Evolutionary conservation across 2,113 vertebrate species (phyloP), one percentile per base, ranked within the genome.

Genomic region (Emydura subglobosa): DNA sequence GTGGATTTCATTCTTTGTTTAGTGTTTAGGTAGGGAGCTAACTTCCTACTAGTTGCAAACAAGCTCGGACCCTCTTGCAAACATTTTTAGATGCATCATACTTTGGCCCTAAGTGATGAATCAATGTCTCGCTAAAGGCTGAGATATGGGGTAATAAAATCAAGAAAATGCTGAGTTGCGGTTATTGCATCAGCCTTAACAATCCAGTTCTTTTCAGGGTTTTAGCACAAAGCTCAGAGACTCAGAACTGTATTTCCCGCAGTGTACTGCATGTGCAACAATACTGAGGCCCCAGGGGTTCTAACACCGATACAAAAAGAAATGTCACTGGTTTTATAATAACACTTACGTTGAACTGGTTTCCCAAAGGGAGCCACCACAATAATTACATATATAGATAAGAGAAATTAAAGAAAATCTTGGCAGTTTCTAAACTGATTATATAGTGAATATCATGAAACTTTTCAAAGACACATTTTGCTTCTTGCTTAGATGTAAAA

Each of bases 351-450:
- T 24, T 31, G 12, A 59, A 34, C 4, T n/a, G 16, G 2, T 88
- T 83, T 76, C 39, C 8, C 13, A 55, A 94, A 17, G 3, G 42
- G 0, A 82, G 2, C 3, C 17, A 59, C n/a, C 79, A 31, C 29
- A 34, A 44, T 89, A 79, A 59, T 27, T 49, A 82, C 1, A 78
- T 2, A 6, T 24, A 4, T 5, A 80, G 79, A 13, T 16, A 76
- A 2, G 24, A 25, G 24, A 27, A 76, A 76, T 76, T 22, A 27
- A 76, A 76, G 42, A 82, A 91, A 90, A 81, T 3, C 13, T 47
- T 42, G 2, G 6, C 39, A 47, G 17, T 42, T 3, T 34, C 4
- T 53, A 84, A 5, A 34, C 1, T 31, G 57, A 72, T 4, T 0
- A 11, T 21, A 72, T 68, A 29, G 1, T 80, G 25, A 88, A 95